Conservation (phyloP, 1,140 invertebrate genomes). For the Neuroterus valhalla region DNA sequence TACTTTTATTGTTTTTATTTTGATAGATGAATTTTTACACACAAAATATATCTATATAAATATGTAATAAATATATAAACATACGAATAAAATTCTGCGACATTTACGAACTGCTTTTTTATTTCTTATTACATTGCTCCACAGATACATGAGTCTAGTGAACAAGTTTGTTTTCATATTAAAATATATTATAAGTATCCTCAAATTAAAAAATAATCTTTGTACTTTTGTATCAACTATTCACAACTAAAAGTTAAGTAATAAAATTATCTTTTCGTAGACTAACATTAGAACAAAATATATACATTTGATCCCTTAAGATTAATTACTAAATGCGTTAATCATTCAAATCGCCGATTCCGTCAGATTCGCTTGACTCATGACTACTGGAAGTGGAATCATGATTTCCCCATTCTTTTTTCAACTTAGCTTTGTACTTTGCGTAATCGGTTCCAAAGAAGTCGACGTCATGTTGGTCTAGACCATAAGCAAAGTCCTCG, state of each 20-base stretch:
- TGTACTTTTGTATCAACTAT: too few species aligned
- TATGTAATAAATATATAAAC: conserved; percentile 72
- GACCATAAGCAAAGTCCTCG: conserved; percentile 71
- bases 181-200: too few species aligned
- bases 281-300: too few species aligned
- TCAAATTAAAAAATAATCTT: too few species aligned
- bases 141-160: too few species aligned
- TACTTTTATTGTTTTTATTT: conserved; percentile 69
- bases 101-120: conserved; percentile 52
- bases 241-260: too few species aligned
- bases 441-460: conserved; percentile 76
- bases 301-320: too few species aligned
- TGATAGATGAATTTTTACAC: conserved; percentile 70
- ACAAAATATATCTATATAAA: conserved; percentile 70
- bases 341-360: too few species aligned
- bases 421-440: conserved; percentile 74
- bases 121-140: too few species aligned
- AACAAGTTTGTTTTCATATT: too few species aligned
- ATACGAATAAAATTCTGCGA: conserved; percentile 68
- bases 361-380: conserved; percentile 36
- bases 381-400: conserved; percentile 41
- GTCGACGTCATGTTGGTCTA: conserved; percentile 74
- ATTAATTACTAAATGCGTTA: too few species aligned
- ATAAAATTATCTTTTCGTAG: too few species aligned
- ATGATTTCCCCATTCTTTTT: conserved; percentile 56